These are phyloP conservation scores for Plusia festucae DNA, from an alignment of 2,888 invertebrate species.

Conservation along the genomic window DNA sequence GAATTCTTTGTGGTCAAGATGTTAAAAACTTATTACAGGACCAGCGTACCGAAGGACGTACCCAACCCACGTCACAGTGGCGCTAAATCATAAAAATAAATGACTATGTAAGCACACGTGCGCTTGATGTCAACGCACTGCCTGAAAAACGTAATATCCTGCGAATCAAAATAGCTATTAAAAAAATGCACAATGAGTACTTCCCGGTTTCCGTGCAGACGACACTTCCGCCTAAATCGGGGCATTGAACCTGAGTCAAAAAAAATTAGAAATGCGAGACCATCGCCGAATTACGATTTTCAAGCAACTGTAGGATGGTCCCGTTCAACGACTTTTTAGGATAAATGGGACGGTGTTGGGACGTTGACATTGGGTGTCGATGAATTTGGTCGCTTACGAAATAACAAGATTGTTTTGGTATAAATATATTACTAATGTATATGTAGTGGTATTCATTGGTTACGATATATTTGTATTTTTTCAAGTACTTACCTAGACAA, in stretches of 20 bases:
- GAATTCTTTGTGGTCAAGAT: too few species aligned
- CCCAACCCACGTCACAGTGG: constrained; percentile 26
- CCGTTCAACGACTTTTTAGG: constrained; percentile 38
- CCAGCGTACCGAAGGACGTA: constrained; percentile 6
- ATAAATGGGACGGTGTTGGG: constrained; percentile 22
- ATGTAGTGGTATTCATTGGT: too few species aligned
- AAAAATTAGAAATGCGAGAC: constrained; percentile 75
- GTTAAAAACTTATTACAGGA: neutral
- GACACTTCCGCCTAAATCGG: constrained; percentile 74
- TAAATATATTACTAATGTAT: neutral
- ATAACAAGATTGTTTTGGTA: neutral
- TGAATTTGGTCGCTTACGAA: neutral
- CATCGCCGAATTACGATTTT: constrained; percentile 78
- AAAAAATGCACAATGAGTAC: constrained; percentile 80
- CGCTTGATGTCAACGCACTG: constrained; percentile 64
- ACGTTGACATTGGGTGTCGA: constrained; percentile 1
- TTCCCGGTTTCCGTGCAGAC: constrained; percentile 82
- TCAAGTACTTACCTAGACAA: too few species aligned
- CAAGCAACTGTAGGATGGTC: constrained; percentile 62
- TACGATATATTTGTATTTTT: too few species aligned
- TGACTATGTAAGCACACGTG: constrained; percentile 41
- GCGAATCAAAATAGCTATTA: constrained; percentile 82
- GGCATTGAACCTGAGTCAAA: constrained; percentile 71
- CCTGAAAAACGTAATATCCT: constrained; percentile 78
- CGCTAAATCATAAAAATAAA: constrained; percentile 54